phyloP scores from a whole-genome alignment of 2,113 vertebrate species.

The Canis aureus region DNA sequence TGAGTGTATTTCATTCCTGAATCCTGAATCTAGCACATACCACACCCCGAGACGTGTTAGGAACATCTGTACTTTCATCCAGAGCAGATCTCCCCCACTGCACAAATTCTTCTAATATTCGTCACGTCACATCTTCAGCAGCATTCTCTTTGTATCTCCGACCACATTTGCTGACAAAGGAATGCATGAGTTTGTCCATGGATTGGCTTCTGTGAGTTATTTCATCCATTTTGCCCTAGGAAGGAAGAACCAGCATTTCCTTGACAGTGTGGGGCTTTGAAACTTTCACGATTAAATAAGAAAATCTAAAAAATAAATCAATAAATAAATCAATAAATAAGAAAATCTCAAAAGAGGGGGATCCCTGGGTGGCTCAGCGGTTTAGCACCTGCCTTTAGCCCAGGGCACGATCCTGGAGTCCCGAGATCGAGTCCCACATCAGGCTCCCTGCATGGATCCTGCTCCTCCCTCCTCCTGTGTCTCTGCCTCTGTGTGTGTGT shows the following conservation, averaged over 20 bases:
- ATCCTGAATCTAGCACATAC: neutral
- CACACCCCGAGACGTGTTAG: neutral
- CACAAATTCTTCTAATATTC: neutral
- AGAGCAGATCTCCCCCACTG: neutral
- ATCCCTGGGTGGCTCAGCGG: too few relatives aligned
- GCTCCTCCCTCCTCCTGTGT: too few relatives aligned
- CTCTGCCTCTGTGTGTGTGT: too few relatives aligned
- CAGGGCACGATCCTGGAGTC: too few relatives aligned
- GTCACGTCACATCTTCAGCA: neutral
- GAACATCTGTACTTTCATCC: neutral
- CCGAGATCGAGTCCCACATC: too few relatives aligned
- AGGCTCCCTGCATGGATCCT: too few relatives aligned
- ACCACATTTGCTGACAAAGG: constrained; percentile 53
- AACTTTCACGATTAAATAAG: constrained; percentile 58
- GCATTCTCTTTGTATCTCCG: neutral
- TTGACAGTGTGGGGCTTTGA: constrained; percentile 40
- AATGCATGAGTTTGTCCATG: neutral
- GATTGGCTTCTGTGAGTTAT: constrained; percentile 40
- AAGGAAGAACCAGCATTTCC: constrained; percentile 61
- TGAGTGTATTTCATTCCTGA: constrained; percentile 64
- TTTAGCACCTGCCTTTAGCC: too few relatives aligned
- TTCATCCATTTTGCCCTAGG: constrained; percentile 59
- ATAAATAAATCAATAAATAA: too few relatives aligned
- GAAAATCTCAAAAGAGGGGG: too few relatives aligned
- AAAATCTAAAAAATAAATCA: constrained; percentile 26